Base-by-base conservation (phyloP, 1,140 invertebrate genomes). In the Leptopilina clavipes region DNA sequence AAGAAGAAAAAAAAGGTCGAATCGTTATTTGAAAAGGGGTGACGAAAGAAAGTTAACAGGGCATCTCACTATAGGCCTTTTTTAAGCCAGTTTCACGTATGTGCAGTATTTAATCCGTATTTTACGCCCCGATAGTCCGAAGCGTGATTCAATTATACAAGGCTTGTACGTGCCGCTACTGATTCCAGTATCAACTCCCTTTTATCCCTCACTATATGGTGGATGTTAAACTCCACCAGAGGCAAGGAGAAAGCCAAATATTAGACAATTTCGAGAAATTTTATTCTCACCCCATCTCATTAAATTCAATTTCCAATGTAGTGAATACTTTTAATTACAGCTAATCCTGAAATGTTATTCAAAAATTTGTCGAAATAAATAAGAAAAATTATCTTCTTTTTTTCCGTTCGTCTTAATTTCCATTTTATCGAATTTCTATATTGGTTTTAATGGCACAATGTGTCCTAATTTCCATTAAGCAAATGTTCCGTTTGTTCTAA, bases 21-120 rank as follows among this genome's bases (percentile, higher is more conserved):
- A 17, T 25, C 22, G 25, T 31, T 6, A 31, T 31, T 31, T 31
- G 1, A 31, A 31, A 31, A 6, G 14, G 7, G n/a, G 11, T 12
- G 3, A 12, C 3, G 11, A 48, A 48, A 48, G n/a, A 48, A 5
- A 48, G 48, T 17, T 8, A 52, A n/a, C 14, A 52, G 14, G 48
- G n/a, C 14, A n/a, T 17, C 0, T 52, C 12, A 31, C 22, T 17
- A n/a, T n/a, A 73, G 44, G 72, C 43, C n/a, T 65, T 25, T 74
- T 70, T 48, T 18, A 76, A 74, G 72, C 19, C n/a, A 44, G 22
- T 80, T 71, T 73, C 80, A 81, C 77, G 73, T 82, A 80, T 83
- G 80, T 73, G 78, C 76, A 75, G 83, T 79, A 84, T 84, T 85
- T 85, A 84, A 85, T 83, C 80, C 82, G 71, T 77, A 77, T 82